Base-by-base conservation (phyloP, 2,888 invertebrate species). In the Dicroscelio sp. region DNA sequence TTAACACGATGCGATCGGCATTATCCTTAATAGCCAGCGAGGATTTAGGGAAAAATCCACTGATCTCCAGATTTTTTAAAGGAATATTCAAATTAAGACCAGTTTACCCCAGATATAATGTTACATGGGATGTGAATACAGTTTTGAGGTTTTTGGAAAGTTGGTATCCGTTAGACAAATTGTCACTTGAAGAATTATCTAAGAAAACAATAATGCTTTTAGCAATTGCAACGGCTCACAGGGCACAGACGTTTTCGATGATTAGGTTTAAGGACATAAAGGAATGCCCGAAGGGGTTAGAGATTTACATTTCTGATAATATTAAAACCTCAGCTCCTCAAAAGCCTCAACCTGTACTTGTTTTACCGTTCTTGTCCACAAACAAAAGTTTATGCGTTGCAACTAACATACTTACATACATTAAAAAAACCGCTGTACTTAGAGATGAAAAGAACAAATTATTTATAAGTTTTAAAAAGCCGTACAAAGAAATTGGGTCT, bases 311-410 rank as follows among this genome's bases (percentile, higher is more conserved):
- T 23, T 23, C 82, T 14, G 85, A 90, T 20, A 6, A 33, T 17
- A 86, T 92, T 43, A 92, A 90, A 71, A 92, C 90, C 6, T 89
- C 90, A 10, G 76, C 65, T 14, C 85, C 89, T 35, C 73, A 67
- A 10, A 75, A 31, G n/a, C 25, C 3, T n/a, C 76, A 86, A 31
- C 89, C 86, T 0, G 8, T 87, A n/a, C 65, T 91, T 0, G 23
- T 65, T 30, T 25, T 88, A 73, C 86, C 90, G 3, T 80, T 82
- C 27, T 80, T 79, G 23, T 43, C 20, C 5, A 6, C 80, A 30
- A 69, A 35, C 33, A 73, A 67, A 2, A 75, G 83, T 43, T 31
- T 88, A 31, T 90, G 86, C 35, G 82, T 86, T 10, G 90, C 86
- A 3, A 71, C 14, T 23, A 60, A 58, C 25, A 14, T 88, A 14